phyloP scores from a whole-genome alignment of 2,797 vertebrate genomes.

The Xyrichtys novacula region DNA sequence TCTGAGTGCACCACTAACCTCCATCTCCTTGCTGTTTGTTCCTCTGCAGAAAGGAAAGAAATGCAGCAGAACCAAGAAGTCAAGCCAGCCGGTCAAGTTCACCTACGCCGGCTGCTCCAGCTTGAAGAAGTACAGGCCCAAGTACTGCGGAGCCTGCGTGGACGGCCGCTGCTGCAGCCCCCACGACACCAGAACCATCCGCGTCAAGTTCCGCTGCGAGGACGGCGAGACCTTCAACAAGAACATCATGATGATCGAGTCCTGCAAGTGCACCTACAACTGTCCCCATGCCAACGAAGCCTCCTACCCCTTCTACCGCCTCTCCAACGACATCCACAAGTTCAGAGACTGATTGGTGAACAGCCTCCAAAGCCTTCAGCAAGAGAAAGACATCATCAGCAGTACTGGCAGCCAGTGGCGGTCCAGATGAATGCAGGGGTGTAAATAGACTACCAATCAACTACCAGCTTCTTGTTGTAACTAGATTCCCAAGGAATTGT shows the following conservation, averaged over 20 bases:
- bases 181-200: slow-evolving; percentile 94
- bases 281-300: slow-evolving; percentile 92
- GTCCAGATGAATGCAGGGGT: slow-evolving; percentile 72
- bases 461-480: slow-evolving; percentile 84
- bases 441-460: slow-evolving; percentile 81
- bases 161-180: slow-evolving; percentile 97
- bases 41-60: slow-evolving; percentile 95
- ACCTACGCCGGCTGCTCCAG: slow-evolving; percentile 95
- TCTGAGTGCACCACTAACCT: slow-evolving; percentile 40
- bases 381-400: slow-evolving; percentile 44
- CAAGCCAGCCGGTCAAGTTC: slow-evolving; percentile 89
- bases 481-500: slow-evolving; percentile 89
- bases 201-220: slow-evolving; percentile 95
- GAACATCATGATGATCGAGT: slow-evolving; percentile 98
- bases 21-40: slow-evolving; percentile 11
- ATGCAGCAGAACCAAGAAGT: slow-evolving; percentile 95
- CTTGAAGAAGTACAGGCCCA: slow-evolving; percentile 95
- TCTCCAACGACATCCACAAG: slow-evolving; percentile 99
- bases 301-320: slow-evolving; percentile 95
- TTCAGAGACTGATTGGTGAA: slow-evolving; percentile 91
- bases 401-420: slow-evolving; percentile 70
- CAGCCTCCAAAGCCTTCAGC: slow-evolving; percentile 41
- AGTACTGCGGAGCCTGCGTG: slow-evolving; percentile 95
- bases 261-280: slow-evolving; percentile 97
- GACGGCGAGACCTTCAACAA: slow-evolving; percentile 97